Evolutionary conservation across 64 coral and sea anemone genomes (phyloP).

Genomic region (Astreopora myriophthalma): DNA sequence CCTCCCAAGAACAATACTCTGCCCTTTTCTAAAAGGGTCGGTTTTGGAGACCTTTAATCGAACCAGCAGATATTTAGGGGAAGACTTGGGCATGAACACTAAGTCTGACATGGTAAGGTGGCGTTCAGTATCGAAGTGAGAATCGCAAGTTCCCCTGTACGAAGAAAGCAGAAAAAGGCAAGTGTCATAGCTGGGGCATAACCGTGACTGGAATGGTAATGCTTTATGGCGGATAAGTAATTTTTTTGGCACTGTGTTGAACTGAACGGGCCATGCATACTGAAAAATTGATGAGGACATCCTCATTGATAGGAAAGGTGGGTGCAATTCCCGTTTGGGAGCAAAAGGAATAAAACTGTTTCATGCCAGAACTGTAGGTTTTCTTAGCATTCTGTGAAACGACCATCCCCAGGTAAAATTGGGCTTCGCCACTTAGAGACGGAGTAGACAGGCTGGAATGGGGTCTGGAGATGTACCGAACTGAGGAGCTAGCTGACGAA

Average conservation of each 20-base stretch:
- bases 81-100: neutral
- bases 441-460: neutral
- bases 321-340: neutral
- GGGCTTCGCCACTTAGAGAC: neutral
- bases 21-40: slow-evolving; percentile 23
- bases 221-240: neutral
- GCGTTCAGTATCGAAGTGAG: slow-evolving; percentile 3
- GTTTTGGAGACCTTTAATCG: slow-evolving; percentile 48
- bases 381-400: neutral
- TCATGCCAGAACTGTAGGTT: neutral
- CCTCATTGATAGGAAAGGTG: neutral
- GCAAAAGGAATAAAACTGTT: neutral
- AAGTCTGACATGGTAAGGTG: neutral
- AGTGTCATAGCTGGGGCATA: slow-evolving; percentile 30
- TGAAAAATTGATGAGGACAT: slow-evolving; percentile 13
- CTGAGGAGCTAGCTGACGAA: neutral
- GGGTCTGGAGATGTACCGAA: neutral
- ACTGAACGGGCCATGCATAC: neutral
- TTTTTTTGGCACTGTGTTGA: slow-evolving; percentile 7
- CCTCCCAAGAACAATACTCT: slow-evolving; percentile 39
- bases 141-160: neutral
- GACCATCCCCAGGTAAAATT: neutral
- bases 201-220: neutral
- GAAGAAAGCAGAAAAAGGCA: slow-evolving; percentile 18
- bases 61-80: slow-evolving; percentile 16